Evolutionary conservation across 2,888 invertebrate genomes (phyloP), one percentile per base, ranked within the genome.

Genomic region (Campoplex capitator): DNA sequence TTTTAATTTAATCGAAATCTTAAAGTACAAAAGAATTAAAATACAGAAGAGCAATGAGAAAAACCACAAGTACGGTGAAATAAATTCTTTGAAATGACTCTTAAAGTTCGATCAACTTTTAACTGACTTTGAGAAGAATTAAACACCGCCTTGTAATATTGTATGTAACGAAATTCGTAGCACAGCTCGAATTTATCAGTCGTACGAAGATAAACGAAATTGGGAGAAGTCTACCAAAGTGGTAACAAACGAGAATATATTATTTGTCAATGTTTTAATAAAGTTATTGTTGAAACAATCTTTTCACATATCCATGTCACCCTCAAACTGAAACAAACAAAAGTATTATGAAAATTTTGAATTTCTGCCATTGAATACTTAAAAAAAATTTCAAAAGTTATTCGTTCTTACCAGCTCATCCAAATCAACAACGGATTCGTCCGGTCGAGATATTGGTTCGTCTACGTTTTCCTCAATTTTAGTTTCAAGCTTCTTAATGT

Each of bases 301-400:
- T 28, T 74, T 16, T 86, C 35, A 86, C 51, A 83, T 62, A 13
- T 70, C 56, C 74, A 85, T 85, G 11, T 86, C 85, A 13, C n/a
- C 83, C 0, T 79, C 85, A 38, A 86, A 86, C 78, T 84, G 65
- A 74, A 84, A 83, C 45, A 56, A 48, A 68, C 70, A 65, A 74
- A 18, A 45, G 13, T 18, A 45, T 83, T 28, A 38, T 38, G 6
- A 51, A 68, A 7, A 54, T 51, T 77, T 68, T 7, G 0, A 8
- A 23, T 42, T 62, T 45, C 3, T 8, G 11, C 11, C 62, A 23
- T 23, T 38, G 54, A 16, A 48, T 13, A 42, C 3, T n/a, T 23
- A 32, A 48, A 32, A 13, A 58, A 13, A n/a, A 48, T 65, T 8
- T 38, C 42, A 0, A 62, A 35, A n/a, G 18, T 58, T 35, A 23